A percentile compares a stretch with the other conserved stretches of the same genome.
Evolutionary conservation across 2,113 vertebrate species (phyloP).

Genomic region (Rhinopithecus roxellana): DNA sequence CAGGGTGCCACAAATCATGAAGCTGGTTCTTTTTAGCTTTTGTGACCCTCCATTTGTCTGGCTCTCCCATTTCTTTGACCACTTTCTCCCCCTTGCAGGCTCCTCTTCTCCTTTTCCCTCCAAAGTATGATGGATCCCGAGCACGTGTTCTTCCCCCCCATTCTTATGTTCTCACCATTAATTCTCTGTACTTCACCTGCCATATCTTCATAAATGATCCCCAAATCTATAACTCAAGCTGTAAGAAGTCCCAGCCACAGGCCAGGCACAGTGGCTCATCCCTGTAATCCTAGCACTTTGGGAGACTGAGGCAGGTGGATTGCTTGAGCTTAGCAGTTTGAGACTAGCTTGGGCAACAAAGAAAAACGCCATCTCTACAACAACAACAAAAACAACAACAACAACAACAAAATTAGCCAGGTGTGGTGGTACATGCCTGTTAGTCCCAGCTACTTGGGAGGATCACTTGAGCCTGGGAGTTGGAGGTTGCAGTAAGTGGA

Average conservation of each 20-base stretch:
- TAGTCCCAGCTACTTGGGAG: too few relatives aligned
- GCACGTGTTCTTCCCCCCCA: not conserved
- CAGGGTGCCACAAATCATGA: not conserved
- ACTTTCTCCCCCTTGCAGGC: not conserved
- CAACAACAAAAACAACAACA: too few relatives aligned
- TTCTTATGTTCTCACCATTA: not conserved
- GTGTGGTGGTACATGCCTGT: too few relatives aligned
- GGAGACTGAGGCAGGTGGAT: too few relatives aligned
- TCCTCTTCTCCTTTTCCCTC: not conserved
- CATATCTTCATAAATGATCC: not conserved
- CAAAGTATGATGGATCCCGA: not conserved
- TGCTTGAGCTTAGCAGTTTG: too few relatives aligned
- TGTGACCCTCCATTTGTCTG: accelerated
- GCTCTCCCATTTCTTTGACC: not conserved
- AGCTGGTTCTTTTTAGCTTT: not conserved
- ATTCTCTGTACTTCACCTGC: not conserved
- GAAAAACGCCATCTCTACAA: too few relatives aligned
- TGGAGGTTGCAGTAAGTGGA: too few relatives aligned
- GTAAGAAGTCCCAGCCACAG: not conserved
- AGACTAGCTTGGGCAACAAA: too few relatives aligned
- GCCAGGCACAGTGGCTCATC: too few relatives aligned
- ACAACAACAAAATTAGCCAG: too few relatives aligned
- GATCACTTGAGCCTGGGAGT: too few relatives aligned
- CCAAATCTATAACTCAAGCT: not conserved
- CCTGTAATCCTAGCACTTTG: too few relatives aligned